Evolutionary conservation across 2,888 invertebrate species (phyloP).

Genomic region (Orthonevra nobilis): DNA sequence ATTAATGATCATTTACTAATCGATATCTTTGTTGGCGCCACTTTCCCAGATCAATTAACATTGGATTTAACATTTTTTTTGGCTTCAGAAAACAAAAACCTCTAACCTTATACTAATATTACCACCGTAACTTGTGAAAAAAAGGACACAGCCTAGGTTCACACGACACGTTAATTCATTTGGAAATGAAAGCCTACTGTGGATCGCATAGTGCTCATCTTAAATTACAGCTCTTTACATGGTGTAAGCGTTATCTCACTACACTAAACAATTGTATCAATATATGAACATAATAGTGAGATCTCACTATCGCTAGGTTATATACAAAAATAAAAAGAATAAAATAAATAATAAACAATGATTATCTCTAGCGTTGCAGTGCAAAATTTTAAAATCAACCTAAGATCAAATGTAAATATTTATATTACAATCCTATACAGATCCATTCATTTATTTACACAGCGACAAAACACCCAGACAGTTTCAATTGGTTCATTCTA

Average conservation of each 20-base stretch:
- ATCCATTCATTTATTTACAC: not conserved
- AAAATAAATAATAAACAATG: not conserved
- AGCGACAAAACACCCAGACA: not conserved
- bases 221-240: no score
- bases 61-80: slow-evolving; percentile 42
- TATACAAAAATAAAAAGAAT: no score
- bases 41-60: slow-evolving; percentile 38
- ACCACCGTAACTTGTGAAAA: not conserved
- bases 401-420: not conserved
- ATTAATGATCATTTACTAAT: slow-evolving; percentile 29
- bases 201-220: no score
- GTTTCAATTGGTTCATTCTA: no score
- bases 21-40: slow-evolving; percentile 41
- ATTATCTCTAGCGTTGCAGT: not conserved
- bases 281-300: no score
- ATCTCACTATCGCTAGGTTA: no score
- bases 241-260: no score
- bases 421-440: not conserved
- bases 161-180: no score
- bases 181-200: no score
- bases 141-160: not conserved
- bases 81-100: slow-evolving; percentile 25
- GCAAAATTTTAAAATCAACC: not conserved
- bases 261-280: no score
- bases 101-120: slow-evolving; percentile 11